Evolutionary conservation across 2,113 vertebrate genomes (phyloP).

Genomic region (Vulpes ferrilata): DNA sequence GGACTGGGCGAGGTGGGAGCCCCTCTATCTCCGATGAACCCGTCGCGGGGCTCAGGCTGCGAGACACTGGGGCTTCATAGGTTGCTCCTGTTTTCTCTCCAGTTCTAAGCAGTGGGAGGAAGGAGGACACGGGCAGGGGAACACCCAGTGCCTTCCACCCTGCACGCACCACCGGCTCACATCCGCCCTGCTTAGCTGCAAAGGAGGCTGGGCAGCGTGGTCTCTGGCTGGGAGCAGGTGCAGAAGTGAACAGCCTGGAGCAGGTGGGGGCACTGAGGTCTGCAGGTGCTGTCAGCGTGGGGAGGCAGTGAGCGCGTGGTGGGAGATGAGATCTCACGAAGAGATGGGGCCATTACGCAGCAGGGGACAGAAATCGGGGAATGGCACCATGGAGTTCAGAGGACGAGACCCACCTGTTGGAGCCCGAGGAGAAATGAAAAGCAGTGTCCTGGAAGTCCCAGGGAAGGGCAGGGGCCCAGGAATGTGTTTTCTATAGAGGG

Average conservation of each 20-base stretch:
- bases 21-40: neutral
- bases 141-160: neutral
- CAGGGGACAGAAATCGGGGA: neutral
- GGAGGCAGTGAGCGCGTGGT: neutral
- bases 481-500: neutral
- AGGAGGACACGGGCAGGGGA: neutral
- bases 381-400: neutral
- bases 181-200: neutral
- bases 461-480: neutral
- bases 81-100: neutral
- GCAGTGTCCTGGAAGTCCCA: neutral
- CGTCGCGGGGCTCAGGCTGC: neutral
- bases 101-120: neutral
- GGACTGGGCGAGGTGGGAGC: neutral
- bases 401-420: neutral
- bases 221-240: neutral
- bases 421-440: neutral
- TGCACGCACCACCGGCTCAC: neutral
- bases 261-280: neutral
- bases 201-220: neutral
- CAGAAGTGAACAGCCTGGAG: neutral
- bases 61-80: neutral
- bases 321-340: neutral
- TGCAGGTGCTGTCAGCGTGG: neutral
- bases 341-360: neutral